Base-by-base conservation (phyloP, 92 coral and sea anemone genomes). In the Actinostola sp. region DNA sequence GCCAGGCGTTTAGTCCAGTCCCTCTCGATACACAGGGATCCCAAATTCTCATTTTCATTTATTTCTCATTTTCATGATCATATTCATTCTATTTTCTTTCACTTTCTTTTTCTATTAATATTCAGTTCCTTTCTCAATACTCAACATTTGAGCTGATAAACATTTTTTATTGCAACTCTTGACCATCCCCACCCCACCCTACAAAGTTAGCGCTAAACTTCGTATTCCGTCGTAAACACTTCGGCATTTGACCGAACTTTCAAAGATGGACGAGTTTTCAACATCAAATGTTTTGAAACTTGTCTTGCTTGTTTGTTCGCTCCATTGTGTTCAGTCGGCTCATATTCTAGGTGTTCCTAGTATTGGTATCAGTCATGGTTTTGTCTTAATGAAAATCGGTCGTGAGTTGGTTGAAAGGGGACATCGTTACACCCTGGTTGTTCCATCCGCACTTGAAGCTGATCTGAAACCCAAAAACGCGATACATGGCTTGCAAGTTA, bases 261-360 rank as follows among this genome's bases (percentile, higher is more conserved):
- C n/a, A n/a, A n/a, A n/a, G n/a, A n/a, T n/a, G n/a, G n/a, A n/a
- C n/a, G n/a, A n/a, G n/a, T n/a, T n/a, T n/a, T n/a, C n/a, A n/a
- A n/a, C n/a, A n/a, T n/a, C n/a, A n/a, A n/a, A n/a, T n/a, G n/a
- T 63, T 43, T 63, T 63, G 4, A 38, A 43, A 38, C 34, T 67
- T 31, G 44, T 67, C 7, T 67, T 11, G 60, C 23, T 29, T 17
- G 6, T 46, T 19, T 21, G 0, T 3, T 2, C 31, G 28, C n/a
- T 52, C 1, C n/a, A 32, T 19, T 24, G 6, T 38, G 61, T 23
- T 31, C 35, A 63, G 2, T 19, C 56, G 11, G 66, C 58, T 41
- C 91, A 82, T 13, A 77, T 92, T 24, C 57, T 88, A 56, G 97
- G 97, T 32, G 56, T 88, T 45, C 91, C 91, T 13, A 81, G 86